Conservation (phyloP, 2,888 invertebrate species). For the Meghimatium bilineatum region DNA sequence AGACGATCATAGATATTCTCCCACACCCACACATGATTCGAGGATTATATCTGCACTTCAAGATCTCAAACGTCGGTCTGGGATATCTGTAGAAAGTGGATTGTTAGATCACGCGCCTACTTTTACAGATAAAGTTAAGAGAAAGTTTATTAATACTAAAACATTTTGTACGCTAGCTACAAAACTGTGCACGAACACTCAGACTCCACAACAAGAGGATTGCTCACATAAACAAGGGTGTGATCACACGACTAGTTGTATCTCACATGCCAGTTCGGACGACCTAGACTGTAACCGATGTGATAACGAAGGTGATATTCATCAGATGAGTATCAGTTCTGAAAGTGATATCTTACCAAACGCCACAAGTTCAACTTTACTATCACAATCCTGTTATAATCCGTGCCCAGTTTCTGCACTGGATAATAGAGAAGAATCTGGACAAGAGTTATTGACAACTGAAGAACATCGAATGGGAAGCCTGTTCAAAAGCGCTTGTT, state of each 20-base stretch:
- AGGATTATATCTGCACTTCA: not conserved
- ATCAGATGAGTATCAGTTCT: not conserved
- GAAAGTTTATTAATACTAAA: conserved; percentile 12
- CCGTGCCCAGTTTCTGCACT: not conserved
- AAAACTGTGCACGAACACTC: not conserved
- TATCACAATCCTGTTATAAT: not conserved
- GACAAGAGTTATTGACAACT: not conserved
- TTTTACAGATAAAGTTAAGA: conserved; percentile 1
- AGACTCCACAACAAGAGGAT: not conserved
- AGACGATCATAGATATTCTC: conserved; percentile 25
- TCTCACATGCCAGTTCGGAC: not conserved
- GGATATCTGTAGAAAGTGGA: not conserved
- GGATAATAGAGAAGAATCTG: too few species aligned
- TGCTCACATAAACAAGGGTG: not conserved
- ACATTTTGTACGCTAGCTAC: conserved; percentile 25
- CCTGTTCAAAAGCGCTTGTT: not conserved
- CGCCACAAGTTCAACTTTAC: not conserved
- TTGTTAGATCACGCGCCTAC: not conserved
- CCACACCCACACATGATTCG: conserved; percentile 24
- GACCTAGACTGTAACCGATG: not conserved
- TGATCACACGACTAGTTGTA: not conserved
- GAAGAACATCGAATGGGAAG: conserved; percentile 6
- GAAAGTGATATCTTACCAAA: not conserved
- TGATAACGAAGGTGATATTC: not conserved
- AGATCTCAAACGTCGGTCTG: not conserved